Conservation (phyloP, 2,797 vertebrate species). For the Hybognathus amarus region DNA sequence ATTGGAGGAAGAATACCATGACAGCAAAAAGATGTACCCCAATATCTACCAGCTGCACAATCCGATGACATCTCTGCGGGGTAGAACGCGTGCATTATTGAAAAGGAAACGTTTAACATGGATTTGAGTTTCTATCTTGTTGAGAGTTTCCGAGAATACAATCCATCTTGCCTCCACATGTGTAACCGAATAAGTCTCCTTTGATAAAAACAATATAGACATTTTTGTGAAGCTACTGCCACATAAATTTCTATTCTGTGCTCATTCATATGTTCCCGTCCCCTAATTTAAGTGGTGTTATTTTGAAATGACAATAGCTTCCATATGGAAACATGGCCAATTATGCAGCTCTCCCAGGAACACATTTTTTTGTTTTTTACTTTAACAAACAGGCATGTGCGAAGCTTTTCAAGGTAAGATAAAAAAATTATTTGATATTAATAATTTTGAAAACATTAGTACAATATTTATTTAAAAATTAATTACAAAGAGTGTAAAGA, state of each 20-base stretch:
- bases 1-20: conserved; percentile 48
- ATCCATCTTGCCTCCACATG: conserved; percentile 35
- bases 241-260: background rate
- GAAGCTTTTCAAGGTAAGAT: background rate
- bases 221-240: conserved; percentile 35
- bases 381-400: background rate
- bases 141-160: conserved; percentile 60
- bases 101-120: conserved; percentile 58
- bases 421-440: background rate
- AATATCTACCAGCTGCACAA: conserved; percentile 50
- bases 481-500: background rate
- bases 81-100: conserved; percentile 63
- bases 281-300: background rate
- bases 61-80: conserved; percentile 55
- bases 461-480: background rate
- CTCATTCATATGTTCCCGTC: background rate
- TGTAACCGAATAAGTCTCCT: conserved; percentile 57
- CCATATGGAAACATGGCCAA: background rate
- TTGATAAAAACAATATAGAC: conserved; percentile 52
- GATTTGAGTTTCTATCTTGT: conserved; percentile 58
- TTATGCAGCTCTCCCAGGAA: background rate
- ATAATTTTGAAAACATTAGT: background rate
- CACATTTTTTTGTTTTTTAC: background rate
- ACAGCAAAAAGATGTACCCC: conserved; percentile 49
- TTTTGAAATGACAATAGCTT: conserved; percentile 5